These are phyloP conservation scores for Ochotona princeps DNA, from an alignment of 2,113 vertebrate species.

Conservation along the genomic window DNA sequence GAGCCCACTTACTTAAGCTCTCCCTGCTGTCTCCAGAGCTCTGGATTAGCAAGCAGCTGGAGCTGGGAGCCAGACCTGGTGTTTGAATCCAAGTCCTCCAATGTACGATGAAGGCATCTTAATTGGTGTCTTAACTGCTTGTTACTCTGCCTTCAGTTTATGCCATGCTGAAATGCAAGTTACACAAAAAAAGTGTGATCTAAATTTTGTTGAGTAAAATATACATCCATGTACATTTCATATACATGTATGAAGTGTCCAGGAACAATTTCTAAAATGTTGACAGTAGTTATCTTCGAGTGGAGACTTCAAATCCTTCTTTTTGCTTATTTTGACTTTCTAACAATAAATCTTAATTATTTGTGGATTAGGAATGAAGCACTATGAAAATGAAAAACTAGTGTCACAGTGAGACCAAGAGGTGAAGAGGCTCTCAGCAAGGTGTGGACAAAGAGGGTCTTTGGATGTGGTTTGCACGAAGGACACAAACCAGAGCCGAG, in stretches of 20 bases:
- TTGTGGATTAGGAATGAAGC: background rate
- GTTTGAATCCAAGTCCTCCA: no score
- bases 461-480: background rate
- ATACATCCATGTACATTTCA: background rate
- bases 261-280: background rate
- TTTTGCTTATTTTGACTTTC: background rate
- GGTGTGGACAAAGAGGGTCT: background rate
- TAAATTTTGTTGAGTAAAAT: background rate
- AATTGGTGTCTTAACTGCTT: no score
- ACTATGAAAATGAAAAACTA: background rate
- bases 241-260: background rate
- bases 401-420: background rate
- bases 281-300: background rate
- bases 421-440: background rate
- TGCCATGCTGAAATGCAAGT: background rate
- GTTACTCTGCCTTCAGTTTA: no score
- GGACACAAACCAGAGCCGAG: background rate
- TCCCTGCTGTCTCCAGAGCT: no score
- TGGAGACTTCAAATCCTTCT: background rate
- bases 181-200: background rate
- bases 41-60: no score
- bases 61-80: no score
- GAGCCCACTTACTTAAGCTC: no score
- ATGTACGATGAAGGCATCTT: no score
- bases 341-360: background rate